Percentiles rank a stretch among this genome's conserved stretches.
Conservation (phyloP, 2,888 invertebrate genomes). For the Muschampia plurimacula region DNA sequence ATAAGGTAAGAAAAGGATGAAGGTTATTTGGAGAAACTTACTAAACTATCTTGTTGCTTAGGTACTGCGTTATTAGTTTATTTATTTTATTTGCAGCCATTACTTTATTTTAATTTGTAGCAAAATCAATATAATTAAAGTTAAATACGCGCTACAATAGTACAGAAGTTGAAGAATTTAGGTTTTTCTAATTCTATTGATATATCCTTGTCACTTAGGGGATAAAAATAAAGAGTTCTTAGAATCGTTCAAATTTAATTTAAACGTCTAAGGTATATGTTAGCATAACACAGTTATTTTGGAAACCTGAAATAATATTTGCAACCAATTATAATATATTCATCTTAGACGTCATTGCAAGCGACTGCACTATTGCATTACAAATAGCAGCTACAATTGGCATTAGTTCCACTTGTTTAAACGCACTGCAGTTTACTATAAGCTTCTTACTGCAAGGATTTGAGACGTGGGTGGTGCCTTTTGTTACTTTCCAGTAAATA, state of each 20-base stretch:
- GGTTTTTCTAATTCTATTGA: no score
- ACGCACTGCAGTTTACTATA: conserved; percentile 35
- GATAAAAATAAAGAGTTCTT: neutral
- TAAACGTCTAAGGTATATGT: neutral
- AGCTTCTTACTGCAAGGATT: conserved; percentile 49
- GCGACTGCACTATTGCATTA: conserved; percentile 15
- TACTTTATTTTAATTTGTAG: no score
- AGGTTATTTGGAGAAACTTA: no score
- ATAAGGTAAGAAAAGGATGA: neutral
- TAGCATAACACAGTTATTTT: neutral
- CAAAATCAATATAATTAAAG: no score
- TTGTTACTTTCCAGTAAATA: conserved; percentile 67
- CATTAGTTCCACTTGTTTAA: conserved; percentile 47
- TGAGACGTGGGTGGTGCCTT: conserved; percentile 59
- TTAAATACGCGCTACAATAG: no score
- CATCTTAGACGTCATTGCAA: conserved; percentile 13
- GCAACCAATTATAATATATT: conserved; percentile 19
- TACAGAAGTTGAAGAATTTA: no score
- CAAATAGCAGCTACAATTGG: conserved; percentile 27
- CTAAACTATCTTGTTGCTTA: neutral
- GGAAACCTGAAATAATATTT: neutral
- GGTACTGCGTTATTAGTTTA: neutral
- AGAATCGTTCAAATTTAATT: neutral
- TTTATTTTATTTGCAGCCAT: no score
- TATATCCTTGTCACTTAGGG: no score